Evolutionary conservation across 2,888 invertebrate genomes (phyloP).

Genomic region (Drosophila subsilvestris): DNA sequence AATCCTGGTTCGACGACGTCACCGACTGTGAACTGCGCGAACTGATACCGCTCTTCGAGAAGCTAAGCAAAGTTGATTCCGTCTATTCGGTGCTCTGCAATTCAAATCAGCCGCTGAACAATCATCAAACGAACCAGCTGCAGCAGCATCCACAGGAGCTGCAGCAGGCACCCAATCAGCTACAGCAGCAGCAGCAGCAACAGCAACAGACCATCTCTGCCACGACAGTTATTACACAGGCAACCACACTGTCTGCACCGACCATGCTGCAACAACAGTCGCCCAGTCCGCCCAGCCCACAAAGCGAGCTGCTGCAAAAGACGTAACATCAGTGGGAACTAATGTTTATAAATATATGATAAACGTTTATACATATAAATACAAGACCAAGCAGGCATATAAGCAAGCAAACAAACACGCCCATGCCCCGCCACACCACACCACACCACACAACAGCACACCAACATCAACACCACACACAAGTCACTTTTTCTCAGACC

Average conservation of each 20-base stretch:
- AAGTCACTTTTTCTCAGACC: slow-evolving; percentile 5
- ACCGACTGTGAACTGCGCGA: slow-evolving; percentile 98
- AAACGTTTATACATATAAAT: slow-evolving; percentile 74
- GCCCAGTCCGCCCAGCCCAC: slow-evolving; percentile 84
- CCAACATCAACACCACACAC: too few species aligned
- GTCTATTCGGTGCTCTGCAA: slow-evolving; percentile 97
- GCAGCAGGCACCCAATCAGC: slow-evolving; percentile 64
- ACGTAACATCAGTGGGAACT: slow-evolving; percentile 85
- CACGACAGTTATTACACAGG: slow-evolving; percentile 83
- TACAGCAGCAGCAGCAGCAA: slow-evolving; percentile 67
- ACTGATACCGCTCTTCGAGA: slow-evolving; percentile 98
- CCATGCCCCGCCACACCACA: slow-evolving; percentile 14
- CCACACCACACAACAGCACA: too few species aligned
- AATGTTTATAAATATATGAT: slow-evolving; percentile 85
- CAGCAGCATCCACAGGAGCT: slow-evolving; percentile 75
- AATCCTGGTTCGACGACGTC: slow-evolving; percentile 99
- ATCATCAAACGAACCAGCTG: slow-evolving; percentile 76
- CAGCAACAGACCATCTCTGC: slow-evolving; percentile 82
- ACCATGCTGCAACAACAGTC: slow-evolving; percentile 74
- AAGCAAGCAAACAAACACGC: slow-evolving; percentile 64
- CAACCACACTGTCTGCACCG: slow-evolving; percentile 81
- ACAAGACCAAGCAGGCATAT: slow-evolving; percentile 73
- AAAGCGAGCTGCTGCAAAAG: slow-evolving; percentile 83
- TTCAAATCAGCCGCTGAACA: slow-evolving; percentile 91
- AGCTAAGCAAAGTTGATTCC: slow-evolving; percentile 97